phyloP scores from a whole-genome alignment of 2,797 vertebrate genomes.

The Protonibea diacanthus region DNA sequence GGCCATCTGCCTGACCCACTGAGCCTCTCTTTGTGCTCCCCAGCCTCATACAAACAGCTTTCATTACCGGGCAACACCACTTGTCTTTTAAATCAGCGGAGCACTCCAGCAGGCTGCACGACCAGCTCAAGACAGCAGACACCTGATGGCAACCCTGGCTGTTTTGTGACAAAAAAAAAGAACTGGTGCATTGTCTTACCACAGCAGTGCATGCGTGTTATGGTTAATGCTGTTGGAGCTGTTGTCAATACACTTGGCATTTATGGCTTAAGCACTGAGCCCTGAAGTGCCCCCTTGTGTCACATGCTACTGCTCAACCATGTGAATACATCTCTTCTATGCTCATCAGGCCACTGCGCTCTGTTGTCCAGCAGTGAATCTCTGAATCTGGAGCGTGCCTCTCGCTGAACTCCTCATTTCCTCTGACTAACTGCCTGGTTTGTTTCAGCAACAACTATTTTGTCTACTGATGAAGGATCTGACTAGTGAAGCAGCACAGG shows the following conservation, averaged over 20 bases:
- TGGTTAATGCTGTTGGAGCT: constrained; percentile 22
- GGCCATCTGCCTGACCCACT: constrained; percentile 79
- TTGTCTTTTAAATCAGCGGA: constrained; percentile 70
- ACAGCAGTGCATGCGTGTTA: constrained; percentile 5
- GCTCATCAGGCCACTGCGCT: constrained; percentile 5
- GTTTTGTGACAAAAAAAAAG: constrained; percentile 12
- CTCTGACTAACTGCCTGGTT: constrained; percentile 14
- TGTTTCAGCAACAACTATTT: constrained; percentile 24
- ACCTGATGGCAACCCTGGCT: constrained; percentile 45
- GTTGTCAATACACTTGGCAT: constrained; percentile 19
- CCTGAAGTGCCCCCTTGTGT: constrained; percentile 30
- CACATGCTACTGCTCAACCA: constrained; percentile 34
- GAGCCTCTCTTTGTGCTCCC: constrained; percentile 76
- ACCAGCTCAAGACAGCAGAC: constrained; percentile 52
- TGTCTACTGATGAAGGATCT: constrained; percentile 33
- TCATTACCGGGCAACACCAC: constrained; percentile 68
- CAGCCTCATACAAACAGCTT: constrained; percentile 68
- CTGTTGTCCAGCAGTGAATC: not conserved
- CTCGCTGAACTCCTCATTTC: constrained; percentile 19
- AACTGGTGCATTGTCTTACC: constrained; percentile 6
- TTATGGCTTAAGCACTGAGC: constrained; percentile 11
- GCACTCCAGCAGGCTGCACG: constrained; percentile 54
- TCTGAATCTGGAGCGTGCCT: constrained; percentile 8
- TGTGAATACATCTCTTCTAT: constrained; percentile 40
- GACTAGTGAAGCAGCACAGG: constrained; percentile 10